phyloP scores from a whole-genome alignment of 30 jellyfish, hydroid and myxozoan species.

The Cassiopea andromeda region DNA sequence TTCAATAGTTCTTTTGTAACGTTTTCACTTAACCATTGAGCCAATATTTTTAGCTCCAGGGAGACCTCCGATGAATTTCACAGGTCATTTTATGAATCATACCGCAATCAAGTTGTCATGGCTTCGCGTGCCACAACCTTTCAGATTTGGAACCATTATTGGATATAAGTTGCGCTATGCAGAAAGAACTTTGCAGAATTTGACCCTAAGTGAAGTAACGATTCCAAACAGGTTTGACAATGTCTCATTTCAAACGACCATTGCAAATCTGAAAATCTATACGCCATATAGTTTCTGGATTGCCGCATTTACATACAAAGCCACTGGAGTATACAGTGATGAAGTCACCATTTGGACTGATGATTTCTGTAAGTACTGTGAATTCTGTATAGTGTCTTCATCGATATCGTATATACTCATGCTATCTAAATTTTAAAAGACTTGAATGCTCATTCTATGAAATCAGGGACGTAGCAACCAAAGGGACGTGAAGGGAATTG shows the following conservation, averaged over 20 bases:
- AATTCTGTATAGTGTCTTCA: too few species aligned
- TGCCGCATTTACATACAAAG: slow-evolving; percentile 31
- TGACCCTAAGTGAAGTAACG: not conserved
- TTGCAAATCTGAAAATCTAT: slow-evolving; percentile 36
- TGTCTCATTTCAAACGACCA: slow-evolving; percentile 31
- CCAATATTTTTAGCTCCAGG: slow-evolving; percentile 7
- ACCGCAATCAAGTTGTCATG: slow-evolving; percentile 30
- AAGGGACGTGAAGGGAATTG: too few species aligned
- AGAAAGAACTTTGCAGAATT: slow-evolving; percentile 15
- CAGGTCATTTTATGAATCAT: slow-evolving; percentile 51
- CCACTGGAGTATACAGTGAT: slow-evolving; percentile 31
- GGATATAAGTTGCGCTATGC: slow-evolving; percentile 39
- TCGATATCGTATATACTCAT: too few species aligned
- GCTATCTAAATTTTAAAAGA: too few species aligned
- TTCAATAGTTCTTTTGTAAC: too few species aligned
- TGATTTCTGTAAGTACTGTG: slow-evolving; percentile 30
- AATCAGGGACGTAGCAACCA: too few species aligned
- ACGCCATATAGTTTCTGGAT: slow-evolving; percentile 35
- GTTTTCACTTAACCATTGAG: not conserved
- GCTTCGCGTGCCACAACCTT: slow-evolving; percentile 48
- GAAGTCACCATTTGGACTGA: slow-evolving; percentile 58
- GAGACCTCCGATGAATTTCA: slow-evolving; percentile 44
- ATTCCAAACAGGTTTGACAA: slow-evolving; percentile 4
- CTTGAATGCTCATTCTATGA: too few species aligned
- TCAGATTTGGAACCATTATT: slow-evolving; percentile 21